Conservation (phyloP, 2,888 invertebrate genomes). For the Atethmia centrago region DNA sequence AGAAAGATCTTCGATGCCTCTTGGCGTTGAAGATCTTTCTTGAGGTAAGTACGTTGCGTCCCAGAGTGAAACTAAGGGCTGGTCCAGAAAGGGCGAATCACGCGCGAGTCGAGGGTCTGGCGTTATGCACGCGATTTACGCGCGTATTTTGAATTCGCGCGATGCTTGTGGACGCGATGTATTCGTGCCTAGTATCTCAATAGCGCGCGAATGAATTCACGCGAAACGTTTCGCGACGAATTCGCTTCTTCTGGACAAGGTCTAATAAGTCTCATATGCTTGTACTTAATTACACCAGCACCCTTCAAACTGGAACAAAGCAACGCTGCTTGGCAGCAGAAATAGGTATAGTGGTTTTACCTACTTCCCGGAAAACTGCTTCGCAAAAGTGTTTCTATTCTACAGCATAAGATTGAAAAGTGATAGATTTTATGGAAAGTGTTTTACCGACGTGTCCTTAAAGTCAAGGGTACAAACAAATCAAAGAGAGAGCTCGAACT, state of each 20-base stretch:
- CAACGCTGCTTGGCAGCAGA: not conserved
- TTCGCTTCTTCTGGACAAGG: too few relatives aligned
- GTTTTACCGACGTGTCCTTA: conserved; percentile 52
- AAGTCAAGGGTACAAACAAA: conserved; percentile 84
- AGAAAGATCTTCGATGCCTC: too few relatives aligned
- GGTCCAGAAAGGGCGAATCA: too few relatives aligned
- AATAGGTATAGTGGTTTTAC: not conserved
- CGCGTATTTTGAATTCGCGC: too few relatives aligned
- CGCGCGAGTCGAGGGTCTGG: too few relatives aligned
- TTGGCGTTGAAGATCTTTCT: not conserved
- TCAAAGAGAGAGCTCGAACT: conserved; percentile 85
- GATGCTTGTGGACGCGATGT: too few relatives aligned
- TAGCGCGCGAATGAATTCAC: too few relatives aligned
- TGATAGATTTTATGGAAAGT: conserved; percentile 38
- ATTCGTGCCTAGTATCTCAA: too few relatives aligned
- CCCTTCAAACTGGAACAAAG: not conserved
- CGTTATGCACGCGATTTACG: too few relatives aligned
- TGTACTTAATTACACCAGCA: not conserved
- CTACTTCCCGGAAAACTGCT: not conserved
- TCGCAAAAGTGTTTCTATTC: not conserved
- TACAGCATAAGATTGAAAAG: conserved; percentile 22
- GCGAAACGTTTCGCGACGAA: too few relatives aligned
- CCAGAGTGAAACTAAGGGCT: too few relatives aligned
- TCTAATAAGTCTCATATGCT: not conserved
- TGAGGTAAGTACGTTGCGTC: not conserved